These are phyloP conservation scores for Actinernus sp. DNA, from an alignment of 92 coral and sea anemone genomes.

Conservation along the genomic window DNA sequence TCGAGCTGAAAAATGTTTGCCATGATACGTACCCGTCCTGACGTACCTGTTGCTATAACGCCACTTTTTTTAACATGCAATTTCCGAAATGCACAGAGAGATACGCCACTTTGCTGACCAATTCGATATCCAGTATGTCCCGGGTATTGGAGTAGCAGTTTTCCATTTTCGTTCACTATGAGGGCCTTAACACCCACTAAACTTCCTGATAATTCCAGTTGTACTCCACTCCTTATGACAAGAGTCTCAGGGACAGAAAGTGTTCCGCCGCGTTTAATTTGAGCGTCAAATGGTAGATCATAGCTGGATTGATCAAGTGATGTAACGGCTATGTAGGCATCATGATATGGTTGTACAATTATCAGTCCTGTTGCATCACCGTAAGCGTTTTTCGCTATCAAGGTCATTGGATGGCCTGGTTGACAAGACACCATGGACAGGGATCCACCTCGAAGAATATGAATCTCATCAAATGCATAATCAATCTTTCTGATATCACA, in stretches of 20 bases:
- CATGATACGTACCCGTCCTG: slow-evolving; percentile 18
- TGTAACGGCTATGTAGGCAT: slow-evolving; percentile 38
- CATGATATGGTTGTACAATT: slow-evolving; percentile 33
- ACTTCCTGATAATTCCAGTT: slow-evolving; percentile 49
- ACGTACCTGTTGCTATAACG: slow-evolving; percentile 24
- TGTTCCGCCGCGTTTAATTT: slow-evolving; percentile 43
- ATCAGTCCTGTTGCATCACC: slow-evolving; percentile 58
- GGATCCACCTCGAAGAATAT: slow-evolving; percentile 43
- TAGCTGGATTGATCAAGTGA: slow-evolving; percentile 10
- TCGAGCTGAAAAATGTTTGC: slow-evolving; percentile 35
- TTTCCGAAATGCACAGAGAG: slow-evolving; percentile 30
- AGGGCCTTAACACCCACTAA: slow-evolving; percentile 50
- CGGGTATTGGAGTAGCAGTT: slow-evolving; percentile 39
- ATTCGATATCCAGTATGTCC: slow-evolving; percentile 63
- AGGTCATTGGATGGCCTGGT: slow-evolving; percentile 44
- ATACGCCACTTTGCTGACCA: slow-evolving; percentile 19
- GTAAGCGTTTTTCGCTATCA: slow-evolving; percentile 26
- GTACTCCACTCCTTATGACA: slow-evolving; percentile 17
- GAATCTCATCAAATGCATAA: slow-evolving; percentile 41
- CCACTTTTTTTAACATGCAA: slow-evolving; percentile 47
- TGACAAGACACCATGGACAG: slow-evolving; percentile 62
- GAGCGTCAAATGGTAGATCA: slow-evolving; percentile 16
- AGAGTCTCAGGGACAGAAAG: slow-evolving; percentile 43
- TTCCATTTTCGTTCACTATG: slow-evolving; percentile 23
- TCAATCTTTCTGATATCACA: slow-evolving; percentile 52